A percentile compares a stretch with the other conserved stretches of the same genome.
phyloP scores from a whole-genome alignment of 2,888 invertebrate species.

The Incurvaria masculella region DNA sequence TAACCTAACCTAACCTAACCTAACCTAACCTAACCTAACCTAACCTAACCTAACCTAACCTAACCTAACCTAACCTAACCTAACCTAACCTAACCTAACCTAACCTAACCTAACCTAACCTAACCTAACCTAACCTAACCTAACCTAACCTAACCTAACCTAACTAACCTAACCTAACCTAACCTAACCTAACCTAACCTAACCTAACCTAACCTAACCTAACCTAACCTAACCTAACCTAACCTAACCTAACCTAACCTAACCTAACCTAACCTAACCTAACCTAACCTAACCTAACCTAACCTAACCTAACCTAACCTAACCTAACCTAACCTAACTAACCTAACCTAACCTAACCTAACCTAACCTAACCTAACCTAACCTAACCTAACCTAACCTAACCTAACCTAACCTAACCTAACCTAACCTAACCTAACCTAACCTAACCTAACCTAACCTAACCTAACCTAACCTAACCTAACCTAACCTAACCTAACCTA shows the following conservation, averaged over 20 bases:
- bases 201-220: slow-evolving; percentile 13
- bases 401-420: slow-evolving; percentile 1
- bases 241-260: slow-evolving; percentile 12
- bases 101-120: slow-evolving; percentile 12
- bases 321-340: slow-evolving; percentile 3
- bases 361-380: slow-evolving; percentile 4
- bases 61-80: slow-evolving; percentile 11
- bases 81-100: slow-evolving; percentile 12
- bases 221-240: slow-evolving; percentile 13
- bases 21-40: slow-evolving; percentile 11
- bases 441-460: slow-evolving; percentile 1
- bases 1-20: slow-evolving; percentile 11
- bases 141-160: slow-evolving; percentile 12
- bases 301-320: slow-evolving; percentile 5
- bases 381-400: slow-evolving; percentile 2
- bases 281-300: slow-evolving; percentile 5
- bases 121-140: slow-evolving; percentile 12
- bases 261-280: slow-evolving; percentile 12
- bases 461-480: background rate
- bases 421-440: background rate
- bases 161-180: slow-evolving; percentile 12
- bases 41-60: slow-evolving; percentile 11
- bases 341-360: slow-evolving; percentile 2
- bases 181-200: slow-evolving; percentile 13
- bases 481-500: slow-evolving; percentile 1